A percentile compares a stretch with the other conserved stretches of the same genome.
Conservation (phyloP, 2,797 vertebrate genomes). For the Gobionotothen gibberifrons region DNA sequence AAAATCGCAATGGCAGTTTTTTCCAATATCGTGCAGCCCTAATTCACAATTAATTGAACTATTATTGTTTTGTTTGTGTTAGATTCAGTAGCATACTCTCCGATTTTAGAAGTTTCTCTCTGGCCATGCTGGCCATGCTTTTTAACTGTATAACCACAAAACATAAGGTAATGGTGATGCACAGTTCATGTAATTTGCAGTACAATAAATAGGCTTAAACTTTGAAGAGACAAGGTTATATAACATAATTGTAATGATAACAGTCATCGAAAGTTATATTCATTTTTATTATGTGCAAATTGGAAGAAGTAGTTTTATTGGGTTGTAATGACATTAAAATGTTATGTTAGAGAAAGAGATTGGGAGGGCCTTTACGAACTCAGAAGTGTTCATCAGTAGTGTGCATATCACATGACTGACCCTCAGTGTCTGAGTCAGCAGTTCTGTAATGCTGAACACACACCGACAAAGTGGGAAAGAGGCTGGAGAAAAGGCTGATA, state of each 20-base stretch:
- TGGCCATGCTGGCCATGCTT: too few relatives aligned
- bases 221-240: neutral
- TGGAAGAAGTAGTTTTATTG: neutral
- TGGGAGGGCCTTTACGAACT: neutral
- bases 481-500: constrained; percentile 51
- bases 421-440: constrained; percentile 63
- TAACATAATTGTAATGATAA: neutral
- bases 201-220: neutral
- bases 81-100: neutral
- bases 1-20: too few relatives aligned
- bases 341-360: neutral
- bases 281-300: neutral
- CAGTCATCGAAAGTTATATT: neutral
- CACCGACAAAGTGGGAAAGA: constrained; percentile 31
- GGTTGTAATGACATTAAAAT: neutral
- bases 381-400: constrained; percentile 40
- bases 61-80: neutral
- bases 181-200: neutral
- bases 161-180: neutral
- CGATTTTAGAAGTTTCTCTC: neutral
- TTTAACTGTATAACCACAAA: neutral
- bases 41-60: too few relatives aligned
- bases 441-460: constrained; percentile 57
- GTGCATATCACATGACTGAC: constrained; percentile 62
- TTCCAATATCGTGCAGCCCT: too few relatives aligned